Evolutionary conservation across 2,797 vertebrate genomes (phyloP), one percentile per base, ranked within the genome.

Genomic region (Alca torda): DNA sequence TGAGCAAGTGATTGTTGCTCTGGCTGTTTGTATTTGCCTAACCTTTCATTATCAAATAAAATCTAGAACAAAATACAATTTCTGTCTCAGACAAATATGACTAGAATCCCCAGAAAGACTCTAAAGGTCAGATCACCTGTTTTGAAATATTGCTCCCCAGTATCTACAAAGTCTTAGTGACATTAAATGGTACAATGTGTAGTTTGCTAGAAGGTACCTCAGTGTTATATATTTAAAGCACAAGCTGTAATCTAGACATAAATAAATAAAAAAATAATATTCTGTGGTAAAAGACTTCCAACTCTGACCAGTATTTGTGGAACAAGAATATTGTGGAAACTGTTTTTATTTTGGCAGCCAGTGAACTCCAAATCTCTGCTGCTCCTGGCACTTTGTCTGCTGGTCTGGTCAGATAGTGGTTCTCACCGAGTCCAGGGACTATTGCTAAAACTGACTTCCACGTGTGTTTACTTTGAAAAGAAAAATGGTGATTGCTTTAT

Each of bases 21-120:
- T n/a, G 43, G 35, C 76, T 97, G 93, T 95, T 97, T 94, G 67
- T 81, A 33, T 96, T 95, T 93, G 87, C 72, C 60, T 91, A 87
- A 93, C 96, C 89, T 93, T 90, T 88, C 35, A 16, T 94, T 87
- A 94, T 95, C 92, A 90, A 94, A 96, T 72, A 93, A 93, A 95
- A 96, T 61, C 53, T 51, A 24, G 90, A 93, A 79, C 68, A 93
- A 95, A 96, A 91, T 68, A 76, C 33, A 77, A 61, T 89, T 89
- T 84, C 61, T 89, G 20, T 35, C 72, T 73, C 87, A 93, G 80
- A 81, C 51, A 96, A 96, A 95, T 95, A 92, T 24, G 54, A 80
- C 63, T 92, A 60, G 77, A 91, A 91, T 96, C 89, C 90, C 94
- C 63, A 89, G 95, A 63, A 96, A 84, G 73, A 65, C 31, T 89